phyloP scores from a whole-genome alignment of 2,888 invertebrate genomes.

The Lottia scabra region DNA sequence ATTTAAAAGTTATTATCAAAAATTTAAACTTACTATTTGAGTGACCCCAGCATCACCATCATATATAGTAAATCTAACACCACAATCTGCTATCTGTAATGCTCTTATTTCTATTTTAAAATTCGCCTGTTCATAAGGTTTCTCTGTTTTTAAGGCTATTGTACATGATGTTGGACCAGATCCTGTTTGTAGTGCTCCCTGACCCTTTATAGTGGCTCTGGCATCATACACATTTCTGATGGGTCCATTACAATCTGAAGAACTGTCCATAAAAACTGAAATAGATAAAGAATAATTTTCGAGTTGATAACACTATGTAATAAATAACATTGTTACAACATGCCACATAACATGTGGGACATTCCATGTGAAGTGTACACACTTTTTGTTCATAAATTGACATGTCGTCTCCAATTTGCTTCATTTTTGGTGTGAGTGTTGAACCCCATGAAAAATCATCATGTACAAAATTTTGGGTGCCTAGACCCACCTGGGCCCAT shows the following conservation, averaged over 20 bases:
- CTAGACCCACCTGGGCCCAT: too few species aligned
- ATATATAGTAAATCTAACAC: constrained; percentile 17
- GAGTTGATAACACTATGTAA: too few species aligned
- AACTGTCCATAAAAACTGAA: constrained; percentile 23
- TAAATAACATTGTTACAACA: too few species aligned
- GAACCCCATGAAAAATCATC: too few species aligned
- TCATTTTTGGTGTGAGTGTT: too few species aligned
- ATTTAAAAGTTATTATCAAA: too few species aligned
- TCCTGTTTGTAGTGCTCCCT: neutral
- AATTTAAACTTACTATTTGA: constrained; percentile 12
- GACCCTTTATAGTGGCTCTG: constrained; percentile 10
- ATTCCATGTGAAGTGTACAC: too few species aligned
- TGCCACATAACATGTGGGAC: too few species aligned
- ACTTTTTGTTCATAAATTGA: too few species aligned
- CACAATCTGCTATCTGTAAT: constrained; percentile 9
- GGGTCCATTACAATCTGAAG: constrained; percentile 18
- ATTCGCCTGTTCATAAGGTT: constrained; percentile 11
- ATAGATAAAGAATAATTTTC: neutral
- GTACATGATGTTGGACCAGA: constrained; percentile 8
- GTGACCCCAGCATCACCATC: constrained; percentile 8
- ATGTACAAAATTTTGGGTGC: too few species aligned
- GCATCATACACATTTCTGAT: constrained; percentile 3
- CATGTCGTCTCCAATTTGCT: too few species aligned
- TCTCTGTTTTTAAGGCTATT: constrained; percentile 13
- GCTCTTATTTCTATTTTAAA: constrained; percentile 6